These are phyloP conservation scores for Metopolophium dirhodum DNA, from an alignment of 1,140 invertebrate species.

Conservation along the genomic window DNA sequence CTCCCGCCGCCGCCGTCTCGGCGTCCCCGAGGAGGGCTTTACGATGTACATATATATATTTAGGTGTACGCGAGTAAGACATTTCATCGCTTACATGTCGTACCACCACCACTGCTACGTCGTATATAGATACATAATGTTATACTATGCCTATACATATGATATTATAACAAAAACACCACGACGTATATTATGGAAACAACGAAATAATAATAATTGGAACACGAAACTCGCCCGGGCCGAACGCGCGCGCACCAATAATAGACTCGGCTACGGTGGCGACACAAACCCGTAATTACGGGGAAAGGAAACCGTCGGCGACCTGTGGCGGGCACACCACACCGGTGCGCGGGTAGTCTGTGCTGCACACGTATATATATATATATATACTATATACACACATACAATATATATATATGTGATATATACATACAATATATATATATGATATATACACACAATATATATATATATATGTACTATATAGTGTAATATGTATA, in stretches of 20 bases:
- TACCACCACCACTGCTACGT: too few species aligned
- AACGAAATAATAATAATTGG: conserved; percentile 33
- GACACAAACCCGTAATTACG: conserved; percentile 43
- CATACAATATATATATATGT: too few species aligned
- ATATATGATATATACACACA: too few species aligned
- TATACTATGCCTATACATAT: background rate
- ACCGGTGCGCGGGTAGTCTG: background rate
- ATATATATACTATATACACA: too few species aligned
- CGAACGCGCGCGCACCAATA: conserved; percentile 37
- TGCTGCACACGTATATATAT: background rate
- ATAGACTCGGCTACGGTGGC: conserved; percentile 14
- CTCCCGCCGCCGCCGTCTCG: background rate
- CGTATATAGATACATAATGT: background rate
- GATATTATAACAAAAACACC: background rate
- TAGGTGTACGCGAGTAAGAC: background rate
- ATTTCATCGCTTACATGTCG: background rate
- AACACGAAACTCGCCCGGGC: conserved; percentile 20
- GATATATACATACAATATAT: too few species aligned
- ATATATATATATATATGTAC: background rate
- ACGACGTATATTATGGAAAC: background rate
- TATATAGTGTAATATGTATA: background rate
- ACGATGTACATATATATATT: background rate
- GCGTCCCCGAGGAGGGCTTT: background rate
- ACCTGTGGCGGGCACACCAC: conserved; percentile 5
- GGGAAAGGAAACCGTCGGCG: conserved; percentile 24